Conservation (phyloP, 2,113 vertebrate species). For the Anseranas semipalmata region DNA sequence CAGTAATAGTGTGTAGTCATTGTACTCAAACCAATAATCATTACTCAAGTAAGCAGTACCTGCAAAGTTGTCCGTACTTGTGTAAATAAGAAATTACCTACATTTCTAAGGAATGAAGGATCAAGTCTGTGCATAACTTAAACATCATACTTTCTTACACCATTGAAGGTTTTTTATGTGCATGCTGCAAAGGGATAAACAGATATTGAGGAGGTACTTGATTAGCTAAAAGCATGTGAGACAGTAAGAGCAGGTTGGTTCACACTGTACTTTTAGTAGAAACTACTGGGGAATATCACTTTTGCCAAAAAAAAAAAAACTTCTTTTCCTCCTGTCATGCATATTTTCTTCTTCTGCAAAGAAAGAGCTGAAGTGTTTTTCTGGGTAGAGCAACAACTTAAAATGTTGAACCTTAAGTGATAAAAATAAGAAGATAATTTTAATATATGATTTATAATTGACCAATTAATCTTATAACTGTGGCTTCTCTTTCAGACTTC, state of each 20-base stretch:
- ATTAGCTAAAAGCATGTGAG: not conserved
- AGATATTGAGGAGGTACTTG: not conserved
- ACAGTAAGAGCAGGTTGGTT: not conserved
- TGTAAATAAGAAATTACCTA: slow-evolving; percentile 7
- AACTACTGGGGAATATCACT: not conserved
- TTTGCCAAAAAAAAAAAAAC: not conserved
- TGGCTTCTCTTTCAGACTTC: not conserved
- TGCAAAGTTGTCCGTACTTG: not conserved
- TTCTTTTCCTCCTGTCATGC: not conserved
- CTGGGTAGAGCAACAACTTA: not conserved
- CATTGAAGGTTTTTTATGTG: not conserved
- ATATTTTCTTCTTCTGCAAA: not conserved
- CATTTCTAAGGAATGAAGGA: not conserved
- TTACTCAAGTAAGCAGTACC: not conserved
- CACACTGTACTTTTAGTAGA: not conserved
- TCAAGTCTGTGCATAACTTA: not conserved
- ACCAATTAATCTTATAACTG: not conserved
- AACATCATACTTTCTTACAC: not conserved
- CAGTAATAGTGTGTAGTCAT: not conserved
- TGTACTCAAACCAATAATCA: not conserved
- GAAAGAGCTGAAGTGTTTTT: not conserved
- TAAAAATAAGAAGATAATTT: not conserved
- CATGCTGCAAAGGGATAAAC: not conserved
- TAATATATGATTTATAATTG: not conserved
- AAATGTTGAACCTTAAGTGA: not conserved